These are phyloP conservation scores for Aproaerema taeniolella DNA, from an alignment of 2,888 invertebrate genomes.

Conservation along the genomic window DNA sequence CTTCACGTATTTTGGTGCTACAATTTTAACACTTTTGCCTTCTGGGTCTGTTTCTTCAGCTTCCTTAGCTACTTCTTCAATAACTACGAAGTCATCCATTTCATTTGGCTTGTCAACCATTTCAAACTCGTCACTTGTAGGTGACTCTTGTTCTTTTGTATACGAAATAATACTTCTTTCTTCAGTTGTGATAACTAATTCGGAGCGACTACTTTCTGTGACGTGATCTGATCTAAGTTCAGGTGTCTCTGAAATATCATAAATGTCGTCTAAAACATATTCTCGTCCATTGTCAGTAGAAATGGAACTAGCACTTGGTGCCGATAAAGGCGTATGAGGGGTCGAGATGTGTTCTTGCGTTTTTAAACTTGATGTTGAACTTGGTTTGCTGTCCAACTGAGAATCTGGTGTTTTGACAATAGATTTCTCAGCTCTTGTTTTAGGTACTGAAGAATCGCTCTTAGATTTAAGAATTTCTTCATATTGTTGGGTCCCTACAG, in stretches of 20 bases:
- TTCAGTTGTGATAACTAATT: constrained; percentile 78
- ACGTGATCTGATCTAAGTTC: constrained; percentile 71
- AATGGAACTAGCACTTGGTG: constrained; percentile 80
- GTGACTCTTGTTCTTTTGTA: constrained; percentile 83
- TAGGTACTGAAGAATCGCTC: constrained; percentile 70
- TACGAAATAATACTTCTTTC: constrained; percentile 73
- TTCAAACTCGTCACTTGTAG: constrained; percentile 91
- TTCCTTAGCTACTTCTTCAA: constrained; percentile 92
- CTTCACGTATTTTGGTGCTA: constrained; percentile 67
- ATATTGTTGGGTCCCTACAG: constrained; percentile 58
- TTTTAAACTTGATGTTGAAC: constrained; percentile 78
- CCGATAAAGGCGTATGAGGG: constrained; percentile 79
- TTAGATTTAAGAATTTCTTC: constrained; percentile 71
- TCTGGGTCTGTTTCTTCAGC: constrained; percentile 89
- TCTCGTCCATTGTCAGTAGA: constrained; percentile 81
- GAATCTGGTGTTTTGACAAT: constrained; percentile 58
- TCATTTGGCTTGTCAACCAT: constrained; percentile 91
- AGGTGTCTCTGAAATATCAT: constrained; percentile 77
- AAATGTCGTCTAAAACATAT: constrained; percentile 78
- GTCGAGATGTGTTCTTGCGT: constrained; percentile 71
- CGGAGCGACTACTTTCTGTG: constrained; percentile 71
- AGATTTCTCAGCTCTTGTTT: constrained; percentile 63
- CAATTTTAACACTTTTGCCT: constrained; percentile 87
- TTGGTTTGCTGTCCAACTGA: constrained; percentile 72
- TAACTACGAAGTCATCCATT: constrained; percentile 91